phyloP scores from a whole-genome alignment of 2,888 invertebrate species.

The Steromphala cineraria region DNA sequence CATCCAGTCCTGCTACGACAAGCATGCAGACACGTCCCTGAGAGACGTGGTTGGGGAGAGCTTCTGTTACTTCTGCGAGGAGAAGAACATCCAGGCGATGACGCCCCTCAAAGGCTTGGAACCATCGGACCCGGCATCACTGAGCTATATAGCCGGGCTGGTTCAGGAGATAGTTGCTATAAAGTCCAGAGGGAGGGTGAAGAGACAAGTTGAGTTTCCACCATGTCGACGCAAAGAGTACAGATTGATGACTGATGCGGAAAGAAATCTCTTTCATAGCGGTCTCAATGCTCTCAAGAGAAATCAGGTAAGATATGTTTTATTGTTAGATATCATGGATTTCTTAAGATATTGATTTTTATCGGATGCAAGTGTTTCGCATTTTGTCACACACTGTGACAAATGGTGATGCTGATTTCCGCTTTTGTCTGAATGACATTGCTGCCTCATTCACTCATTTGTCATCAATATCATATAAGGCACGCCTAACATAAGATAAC shows the following conservation, averaged over 20 bases:
- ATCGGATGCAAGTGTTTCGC: too few species aligned
- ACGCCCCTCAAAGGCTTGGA: background rate
- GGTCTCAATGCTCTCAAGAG: slow-evolving; percentile 55
- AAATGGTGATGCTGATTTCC: too few species aligned
- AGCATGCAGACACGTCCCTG: background rate
- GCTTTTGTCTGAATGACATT: too few species aligned
- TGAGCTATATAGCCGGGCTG: background rate
- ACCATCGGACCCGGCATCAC: background rate
- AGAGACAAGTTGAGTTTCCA: slow-evolving; percentile 25
- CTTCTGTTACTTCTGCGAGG: slow-evolving; percentile 19
- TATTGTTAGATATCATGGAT: background rate
- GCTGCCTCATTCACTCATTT: too few species aligned
- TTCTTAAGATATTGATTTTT: too few species aligned
- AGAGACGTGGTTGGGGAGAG: slow-evolving; percentile 17
- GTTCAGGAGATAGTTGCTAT: background rate
- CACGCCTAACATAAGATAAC: too few species aligned
- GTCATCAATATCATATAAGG: too few species aligned
- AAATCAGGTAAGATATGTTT: slow-evolving; percentile 48
- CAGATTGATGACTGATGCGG: slow-evolving; percentile 52
- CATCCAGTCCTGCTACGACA: background rate
- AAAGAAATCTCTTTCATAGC: slow-evolving; percentile 45
- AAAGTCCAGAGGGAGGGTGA: background rate
- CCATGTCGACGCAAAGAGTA: slow-evolving; percentile 56
- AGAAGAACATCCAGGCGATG: background rate
- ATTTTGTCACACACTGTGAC: too few species aligned